Percentiles rank a stretch among this genome's conserved stretches.
These are phyloP conservation scores for Edolisoma coerulescens DNA, from an alignment of 2,113 vertebrate genomes.

Conservation along the genomic window DNA sequence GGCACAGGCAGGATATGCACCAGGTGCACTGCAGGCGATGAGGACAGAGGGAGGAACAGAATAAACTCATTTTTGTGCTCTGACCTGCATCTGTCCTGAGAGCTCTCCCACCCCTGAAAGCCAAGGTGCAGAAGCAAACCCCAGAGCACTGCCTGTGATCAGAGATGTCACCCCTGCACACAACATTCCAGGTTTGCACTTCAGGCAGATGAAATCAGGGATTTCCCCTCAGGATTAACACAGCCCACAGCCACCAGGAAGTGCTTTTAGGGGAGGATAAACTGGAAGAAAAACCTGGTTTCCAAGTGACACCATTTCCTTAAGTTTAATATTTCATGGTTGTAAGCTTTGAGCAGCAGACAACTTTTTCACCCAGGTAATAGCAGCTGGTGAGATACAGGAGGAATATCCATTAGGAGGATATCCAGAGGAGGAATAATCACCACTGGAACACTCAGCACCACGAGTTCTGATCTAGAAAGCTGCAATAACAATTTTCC, in stretches of 20 bases:
- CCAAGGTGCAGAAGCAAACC: background rate
- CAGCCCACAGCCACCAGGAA: background rate
- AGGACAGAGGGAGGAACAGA: accelerated
- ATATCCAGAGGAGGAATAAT: background rate
- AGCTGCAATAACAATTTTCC: background rate
- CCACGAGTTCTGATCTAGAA: background rate
- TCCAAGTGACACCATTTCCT: background rate
- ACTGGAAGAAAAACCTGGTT: background rate
- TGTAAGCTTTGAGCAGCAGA: background rate
- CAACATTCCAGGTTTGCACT: background rate
- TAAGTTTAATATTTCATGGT: background rate
- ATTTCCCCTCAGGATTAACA: background rate
- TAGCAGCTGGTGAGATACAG: background rate
- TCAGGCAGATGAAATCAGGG: background rate
- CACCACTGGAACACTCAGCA: background rate
- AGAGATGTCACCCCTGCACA: accelerated
- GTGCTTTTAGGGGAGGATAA: background rate
- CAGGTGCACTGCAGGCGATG: background rate
- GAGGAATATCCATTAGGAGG: background rate
- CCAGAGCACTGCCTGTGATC: background rate
- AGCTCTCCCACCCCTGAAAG: background rate
- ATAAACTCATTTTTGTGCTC: background rate
- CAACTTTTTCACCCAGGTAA: background rate
- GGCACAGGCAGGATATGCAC: background rate
- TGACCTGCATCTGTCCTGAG: too few relatives aligned